Evolutionary conservation across 2,888 invertebrate species (phyloP).

Genomic region (Sarcophaga carnaria): DNA sequence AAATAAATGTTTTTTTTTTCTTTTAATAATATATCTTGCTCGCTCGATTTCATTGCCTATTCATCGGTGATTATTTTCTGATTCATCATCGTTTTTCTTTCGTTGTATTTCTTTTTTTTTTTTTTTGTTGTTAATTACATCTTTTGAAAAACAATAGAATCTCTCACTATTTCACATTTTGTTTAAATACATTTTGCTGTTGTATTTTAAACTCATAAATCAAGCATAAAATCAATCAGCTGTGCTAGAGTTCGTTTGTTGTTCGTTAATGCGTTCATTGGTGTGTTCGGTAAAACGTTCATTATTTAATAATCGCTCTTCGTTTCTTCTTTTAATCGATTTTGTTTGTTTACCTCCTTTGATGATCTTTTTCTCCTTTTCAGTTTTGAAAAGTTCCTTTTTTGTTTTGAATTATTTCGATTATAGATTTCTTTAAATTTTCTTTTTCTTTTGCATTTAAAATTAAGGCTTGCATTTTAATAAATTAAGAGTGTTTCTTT

Average conservation of each 20-base stretch:
- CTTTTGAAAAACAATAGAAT: slow-evolving; percentile 12
- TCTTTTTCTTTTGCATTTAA: slow-evolving; percentile 18
- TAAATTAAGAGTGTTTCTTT: not conserved
- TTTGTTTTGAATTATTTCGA: slow-evolving; percentile 14
- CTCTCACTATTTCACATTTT: slow-evolving; percentile 17
- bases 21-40: not conserved
- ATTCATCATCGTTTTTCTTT: slow-evolving; percentile 31
- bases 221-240: slow-evolving; percentile 48
- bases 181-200: not conserved
- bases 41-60: slow-evolving; percentile 37
- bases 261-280: slow-evolving; percentile 62
- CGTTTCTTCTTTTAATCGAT: slow-evolving; percentile 20
- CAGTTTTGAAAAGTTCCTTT: not conserved
- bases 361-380: slow-evolving; percentile 23
- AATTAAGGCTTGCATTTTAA: slow-evolving; percentile 1
- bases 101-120: slow-evolving; percentile 13
- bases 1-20: not conserved
- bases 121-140: slow-evolving; percentile 1
- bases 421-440: slow-evolving; percentile 18
- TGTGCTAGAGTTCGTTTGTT: slow-evolving; percentile 62
- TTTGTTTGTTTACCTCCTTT: slow-evolving; percentile 10
- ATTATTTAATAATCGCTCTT: slow-evolving; percentile 44
- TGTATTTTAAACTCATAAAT: slow-evolving; percentile 1
- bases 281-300: slow-evolving; percentile 58
- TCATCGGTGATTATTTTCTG: slow-evolving; percentile 47